A percentile compares a stretch with the other conserved stretches of the same genome.
These are phyloP conservation scores for Gorsachius magnificus DNA, from an alignment of 2,797 vertebrate genomes.

Conservation along the genomic window DNA sequence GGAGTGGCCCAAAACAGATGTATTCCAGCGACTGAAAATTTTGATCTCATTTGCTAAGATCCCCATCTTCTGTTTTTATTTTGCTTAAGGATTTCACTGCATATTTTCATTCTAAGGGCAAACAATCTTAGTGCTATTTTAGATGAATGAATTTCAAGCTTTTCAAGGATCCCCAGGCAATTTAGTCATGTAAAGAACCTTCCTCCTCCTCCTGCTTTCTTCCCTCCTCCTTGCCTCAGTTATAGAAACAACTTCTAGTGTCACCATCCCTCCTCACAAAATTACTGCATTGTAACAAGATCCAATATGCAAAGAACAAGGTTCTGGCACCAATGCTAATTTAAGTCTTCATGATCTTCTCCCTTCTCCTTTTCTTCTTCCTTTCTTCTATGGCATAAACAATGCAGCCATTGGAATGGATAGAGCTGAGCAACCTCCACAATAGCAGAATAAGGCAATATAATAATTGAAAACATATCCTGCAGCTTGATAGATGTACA, in stretches of 20 bases:
- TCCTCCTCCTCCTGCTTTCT: not conserved
- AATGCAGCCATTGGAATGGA: not conserved
- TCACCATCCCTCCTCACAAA: not conserved
- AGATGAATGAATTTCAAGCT: not conserved
- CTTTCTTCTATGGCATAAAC: not conserved
- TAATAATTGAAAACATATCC: not conserved
- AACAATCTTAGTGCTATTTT: not conserved
- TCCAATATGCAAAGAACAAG: not conserved
- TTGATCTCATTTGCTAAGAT: not conserved
- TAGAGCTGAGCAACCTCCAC: not conserved
- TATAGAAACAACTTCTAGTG: not conserved
- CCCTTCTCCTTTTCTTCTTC: not conserved
- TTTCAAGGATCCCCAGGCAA: not conserved
- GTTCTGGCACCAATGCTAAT: not conserved
- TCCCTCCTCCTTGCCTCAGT: not conserved
- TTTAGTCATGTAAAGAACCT: not conserved
- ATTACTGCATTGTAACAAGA: not conserved
- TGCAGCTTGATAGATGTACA: not conserved
- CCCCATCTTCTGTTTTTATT: not conserved
- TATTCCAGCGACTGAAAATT: not conserved
- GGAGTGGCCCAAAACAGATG: not conserved
- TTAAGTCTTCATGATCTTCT: not conserved
- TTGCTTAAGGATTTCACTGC: not conserved
- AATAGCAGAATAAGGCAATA: not conserved
- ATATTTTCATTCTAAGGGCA: not conserved